Percentiles rank a stretch among this genome's conserved stretches.
Evolutionary conservation across 1,140 invertebrate genomes (phyloP).

Genomic region (Philaenus spumarius): DNA sequence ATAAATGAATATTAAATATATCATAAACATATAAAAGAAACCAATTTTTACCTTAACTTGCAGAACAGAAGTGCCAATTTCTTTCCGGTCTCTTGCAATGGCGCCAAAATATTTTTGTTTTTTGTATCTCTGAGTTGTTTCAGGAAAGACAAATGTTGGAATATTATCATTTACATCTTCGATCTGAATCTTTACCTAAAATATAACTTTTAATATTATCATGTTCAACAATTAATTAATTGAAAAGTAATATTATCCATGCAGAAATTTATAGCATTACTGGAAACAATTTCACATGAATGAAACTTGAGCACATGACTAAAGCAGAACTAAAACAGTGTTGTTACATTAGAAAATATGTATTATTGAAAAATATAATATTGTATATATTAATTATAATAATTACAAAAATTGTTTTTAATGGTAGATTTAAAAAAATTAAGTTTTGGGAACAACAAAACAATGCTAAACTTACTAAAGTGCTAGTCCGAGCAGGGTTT

Average conservation of each 20-base stretch:
- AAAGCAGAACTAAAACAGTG: too few relatives aligned
- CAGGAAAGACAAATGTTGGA: constrained; percentile 70
- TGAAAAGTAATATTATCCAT: too few relatives aligned
- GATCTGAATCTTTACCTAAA: constrained; percentile 68
- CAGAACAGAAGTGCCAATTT: constrained; percentile 61
- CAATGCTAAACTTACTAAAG: constrained; percentile 48
- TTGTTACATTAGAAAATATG: too few relatives aligned
- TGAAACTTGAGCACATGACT: too few relatives aligned
- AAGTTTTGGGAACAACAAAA: too few relatives aligned
- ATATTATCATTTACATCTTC: constrained; percentile 82
- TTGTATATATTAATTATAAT: neutral
- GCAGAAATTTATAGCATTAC: too few relatives aligned
- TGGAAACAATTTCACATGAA: too few relatives aligned
- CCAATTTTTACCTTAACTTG: constrained; percentile 57
- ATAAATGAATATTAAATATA: neutral
- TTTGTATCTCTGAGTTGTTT: constrained; percentile 37
- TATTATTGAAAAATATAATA: neutral
- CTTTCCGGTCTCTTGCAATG: constrained; percentile 57
- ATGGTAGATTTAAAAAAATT: too few relatives aligned
- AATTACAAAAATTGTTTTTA: neutral
- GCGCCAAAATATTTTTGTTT: constrained; percentile 62
- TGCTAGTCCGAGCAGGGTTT: constrained; percentile 62
- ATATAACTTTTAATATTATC: constrained; percentile 5
- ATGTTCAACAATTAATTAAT: too few relatives aligned
- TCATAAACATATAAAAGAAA: too few relatives aligned